Conservation (phyloP, 1,140 invertebrate species). For the Drosophila simulans region DNA sequence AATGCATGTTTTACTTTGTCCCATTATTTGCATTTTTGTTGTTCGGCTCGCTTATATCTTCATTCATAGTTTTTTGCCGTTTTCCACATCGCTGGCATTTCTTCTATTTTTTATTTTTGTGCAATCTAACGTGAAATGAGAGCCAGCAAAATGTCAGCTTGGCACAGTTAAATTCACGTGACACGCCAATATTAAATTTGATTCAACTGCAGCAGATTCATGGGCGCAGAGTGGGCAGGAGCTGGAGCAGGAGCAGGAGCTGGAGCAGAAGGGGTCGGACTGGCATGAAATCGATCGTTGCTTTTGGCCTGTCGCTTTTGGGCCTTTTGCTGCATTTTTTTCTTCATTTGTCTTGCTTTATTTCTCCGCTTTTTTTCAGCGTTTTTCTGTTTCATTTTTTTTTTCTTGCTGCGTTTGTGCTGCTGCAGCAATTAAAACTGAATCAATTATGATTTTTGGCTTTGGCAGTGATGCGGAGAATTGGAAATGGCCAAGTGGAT, state of each 20-base stretch:
- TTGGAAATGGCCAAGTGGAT: conserved; percentile 54
- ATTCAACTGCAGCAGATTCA: conserved; percentile 52
- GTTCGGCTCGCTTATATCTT: not conserved
- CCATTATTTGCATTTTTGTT: not conserved
- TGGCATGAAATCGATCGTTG: conserved; percentile 71
- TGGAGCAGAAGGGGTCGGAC: not conserved
- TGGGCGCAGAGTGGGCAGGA: not conserved
- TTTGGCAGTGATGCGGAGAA: conserved; percentile 54
- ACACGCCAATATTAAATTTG: conserved; percentile 79
- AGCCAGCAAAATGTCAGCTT: conserved; percentile 49
- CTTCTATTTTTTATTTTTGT: conserved; percentile 12
- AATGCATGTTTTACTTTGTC: not conserved
- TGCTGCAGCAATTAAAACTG: conserved; percentile 74
- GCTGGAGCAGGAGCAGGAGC: not conserved
- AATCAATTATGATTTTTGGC: conserved; percentile 79
- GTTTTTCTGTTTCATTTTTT: conserved; percentile 8
- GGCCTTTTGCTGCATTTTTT: not conserved
- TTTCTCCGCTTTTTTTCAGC: not conserved
- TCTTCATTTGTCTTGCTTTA: conserved; percentile 4
- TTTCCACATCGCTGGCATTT: not conserved
- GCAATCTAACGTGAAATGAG: conserved; percentile 54
- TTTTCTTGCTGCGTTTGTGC: conserved; percentile 18
- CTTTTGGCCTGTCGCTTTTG: conserved; percentile 51
- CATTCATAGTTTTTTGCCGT: conserved; percentile 2
- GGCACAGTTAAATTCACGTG: conserved; percentile 77